A percentile compares a stretch with the other conserved stretches of the same genome.
These are phyloP conservation scores for Pipra filicauda DNA, from an alignment of 2,113 vertebrate genomes.

Conservation along the genomic window DNA sequence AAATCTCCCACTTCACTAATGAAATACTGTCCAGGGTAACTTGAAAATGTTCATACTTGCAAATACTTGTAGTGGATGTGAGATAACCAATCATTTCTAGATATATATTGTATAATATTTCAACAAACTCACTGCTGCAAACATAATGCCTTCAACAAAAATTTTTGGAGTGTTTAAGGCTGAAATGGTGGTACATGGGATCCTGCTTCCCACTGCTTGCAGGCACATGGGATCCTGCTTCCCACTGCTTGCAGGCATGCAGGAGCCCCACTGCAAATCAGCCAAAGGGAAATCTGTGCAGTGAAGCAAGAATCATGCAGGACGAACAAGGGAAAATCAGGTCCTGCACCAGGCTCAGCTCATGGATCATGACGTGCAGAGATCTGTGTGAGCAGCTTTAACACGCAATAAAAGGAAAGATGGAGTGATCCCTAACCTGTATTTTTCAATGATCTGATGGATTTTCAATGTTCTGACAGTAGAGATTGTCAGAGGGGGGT, in stretches of 20 bases:
- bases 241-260: neutral
- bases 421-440: neutral
- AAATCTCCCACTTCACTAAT: neutral
- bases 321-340: neutral
- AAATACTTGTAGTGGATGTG: neutral
- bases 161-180: neutral
- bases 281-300: neutral
- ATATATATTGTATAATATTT: neutral
- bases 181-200: neutral
- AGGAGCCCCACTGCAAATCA: neutral
- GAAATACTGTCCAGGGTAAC: neutral
- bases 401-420: neutral
- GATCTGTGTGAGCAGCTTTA: neutral
- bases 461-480: neutral
- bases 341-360: neutral
- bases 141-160: neutral
- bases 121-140: neutral
- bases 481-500: neutral
- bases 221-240: neutral
- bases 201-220: neutral
- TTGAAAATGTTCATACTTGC: neutral
- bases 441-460: neutral
- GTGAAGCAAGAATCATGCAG: neutral
- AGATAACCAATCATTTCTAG: neutral
- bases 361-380: neutral